Conservation (phyloP, 2,888 invertebrate species). For the Chromoteleia sp. region DNA sequence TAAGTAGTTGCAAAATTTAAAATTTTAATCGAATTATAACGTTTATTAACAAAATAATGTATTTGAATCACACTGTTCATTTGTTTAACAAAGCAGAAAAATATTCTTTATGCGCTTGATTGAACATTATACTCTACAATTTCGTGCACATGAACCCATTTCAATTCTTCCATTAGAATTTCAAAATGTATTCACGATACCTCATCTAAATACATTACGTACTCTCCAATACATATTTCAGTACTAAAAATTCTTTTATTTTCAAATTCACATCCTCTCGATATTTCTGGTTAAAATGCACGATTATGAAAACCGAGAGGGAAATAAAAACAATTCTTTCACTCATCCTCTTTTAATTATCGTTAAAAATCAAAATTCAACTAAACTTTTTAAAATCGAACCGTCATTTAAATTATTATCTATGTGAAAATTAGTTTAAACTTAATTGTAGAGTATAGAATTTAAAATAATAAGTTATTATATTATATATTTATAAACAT, state of each 20-base stretch:
- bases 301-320: not conserved
- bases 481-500: not conserved
- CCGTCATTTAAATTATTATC: not conserved
- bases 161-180: conserved; percentile 39
- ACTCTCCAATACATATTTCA: conserved; percentile 34
- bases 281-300: not conserved
- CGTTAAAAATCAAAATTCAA: no score
- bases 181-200: conserved; percentile 23
- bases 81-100: not conserved
- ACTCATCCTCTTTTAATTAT: no score
- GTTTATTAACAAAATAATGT: conserved; percentile 10
- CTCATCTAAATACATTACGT: conserved; percentile 28
- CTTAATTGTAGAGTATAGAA: conserved; percentile 7
- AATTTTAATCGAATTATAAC: not conserved
- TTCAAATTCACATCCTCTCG: not conserved
- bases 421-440: not conserved
- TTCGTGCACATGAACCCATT: conserved; percentile 19
- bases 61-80: conserved; percentile 11
- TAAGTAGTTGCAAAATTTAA: no score
- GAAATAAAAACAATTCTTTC: not conserved
- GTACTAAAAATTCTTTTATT: not conserved
- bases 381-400: no score
- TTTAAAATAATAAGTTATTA: not conserved
- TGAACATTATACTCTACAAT: conserved; percentile 22
- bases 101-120: conserved; percentile 12